Evolutionary conservation across 2,888 invertebrate species (phyloP).

Genomic region (Andricus curvator): DNA sequence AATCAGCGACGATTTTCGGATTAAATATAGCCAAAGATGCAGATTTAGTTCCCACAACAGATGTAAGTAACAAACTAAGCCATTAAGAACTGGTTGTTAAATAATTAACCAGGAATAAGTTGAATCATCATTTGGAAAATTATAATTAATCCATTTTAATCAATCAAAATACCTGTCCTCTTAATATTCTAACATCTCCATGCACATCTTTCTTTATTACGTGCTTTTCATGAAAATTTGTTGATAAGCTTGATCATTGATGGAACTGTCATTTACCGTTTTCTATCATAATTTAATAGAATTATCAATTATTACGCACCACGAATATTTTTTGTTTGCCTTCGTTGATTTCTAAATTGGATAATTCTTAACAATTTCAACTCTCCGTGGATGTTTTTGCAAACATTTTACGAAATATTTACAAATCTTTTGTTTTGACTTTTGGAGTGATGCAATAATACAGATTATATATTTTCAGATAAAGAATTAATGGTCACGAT

Average conservation of each 20-base stretch:
- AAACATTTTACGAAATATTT: neutral
- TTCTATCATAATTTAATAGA: neutral
- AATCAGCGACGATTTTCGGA: neutral
- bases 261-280: neutral
- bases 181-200: neutral
- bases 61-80: neutral
- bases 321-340: neutral
- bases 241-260: neutral
- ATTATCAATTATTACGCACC: neutral
- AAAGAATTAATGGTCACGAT: constrained; percentile 77
- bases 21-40: neutral
- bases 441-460: neutral
- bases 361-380: neutral
- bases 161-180: neutral
- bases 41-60: neutral
- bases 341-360: neutral
- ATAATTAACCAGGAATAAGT: neutral
- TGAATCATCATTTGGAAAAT: neutral
- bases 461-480: constrained; percentile 8
- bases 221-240: neutral
- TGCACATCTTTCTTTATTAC: neutral
- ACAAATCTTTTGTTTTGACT: neutral
- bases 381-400: neutral
- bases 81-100: neutral
- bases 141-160: neutral